A percentile compares a stretch with the other conserved stretches of the same genome.
Evolutionary conservation across 64 coral and sea anemone species (phyloP).

Genomic region (Orbicella faveolata): DNA sequence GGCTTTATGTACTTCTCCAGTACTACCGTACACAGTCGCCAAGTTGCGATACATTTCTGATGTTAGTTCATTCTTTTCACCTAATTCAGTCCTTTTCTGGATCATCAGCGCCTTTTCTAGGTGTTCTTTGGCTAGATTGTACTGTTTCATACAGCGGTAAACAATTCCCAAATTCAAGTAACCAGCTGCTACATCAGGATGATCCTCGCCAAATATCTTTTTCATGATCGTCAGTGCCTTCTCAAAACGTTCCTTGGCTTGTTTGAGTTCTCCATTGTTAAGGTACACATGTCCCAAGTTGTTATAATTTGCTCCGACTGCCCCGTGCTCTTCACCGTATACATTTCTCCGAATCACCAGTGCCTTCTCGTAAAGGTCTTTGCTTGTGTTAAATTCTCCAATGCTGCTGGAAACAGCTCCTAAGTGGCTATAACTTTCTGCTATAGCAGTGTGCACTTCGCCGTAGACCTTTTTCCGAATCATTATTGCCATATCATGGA

Average conservation of each 20-base stretch:
- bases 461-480: not conserved
- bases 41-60: not conserved
- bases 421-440: not conserved
- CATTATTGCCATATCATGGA: not conserved
- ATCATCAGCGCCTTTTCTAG: not conserved
- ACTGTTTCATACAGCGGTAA: not conserved
- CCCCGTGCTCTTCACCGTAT: not conserved
- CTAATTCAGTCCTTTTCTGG: not conserved
- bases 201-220: not conserved
- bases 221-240: not conserved
- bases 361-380: not conserved
- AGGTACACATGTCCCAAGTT: not conserved
- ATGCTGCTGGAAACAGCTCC: not conserved
- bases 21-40: not conserved
- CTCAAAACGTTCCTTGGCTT: not conserved
- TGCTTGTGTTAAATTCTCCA: not conserved
- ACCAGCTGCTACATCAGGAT: not conserved
- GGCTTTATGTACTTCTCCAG: too few species aligned
- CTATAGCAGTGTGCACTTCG: not conserved
- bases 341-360: not conserved
- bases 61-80: not conserved
- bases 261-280: not conserved
- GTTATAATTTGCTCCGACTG: not conserved
- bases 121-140: not conserved
- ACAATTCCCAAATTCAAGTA: not conserved